Evolutionary conservation across 2,888 invertebrate species (phyloP).

Genomic region (Athalia rosae): DNA sequence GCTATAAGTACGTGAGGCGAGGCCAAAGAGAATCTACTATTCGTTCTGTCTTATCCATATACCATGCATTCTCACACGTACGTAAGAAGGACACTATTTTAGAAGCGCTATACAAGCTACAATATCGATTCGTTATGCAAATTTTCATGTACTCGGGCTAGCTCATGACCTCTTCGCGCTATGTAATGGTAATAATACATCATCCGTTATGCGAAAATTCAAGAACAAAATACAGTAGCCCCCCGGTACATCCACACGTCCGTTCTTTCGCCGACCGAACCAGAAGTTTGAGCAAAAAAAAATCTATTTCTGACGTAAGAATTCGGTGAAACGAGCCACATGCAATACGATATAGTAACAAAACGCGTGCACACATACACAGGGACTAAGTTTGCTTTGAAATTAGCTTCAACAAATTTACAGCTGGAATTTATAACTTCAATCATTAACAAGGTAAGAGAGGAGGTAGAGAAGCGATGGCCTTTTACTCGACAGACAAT

Average conservation of each 20-base stretch:
- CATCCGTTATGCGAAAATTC: background rate
- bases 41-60: background rate
- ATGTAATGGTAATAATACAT: conserved; percentile 11
- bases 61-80: background rate
- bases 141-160: conserved; percentile 5
- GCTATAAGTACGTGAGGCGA: conserved; percentile 12
- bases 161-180: conserved; percentile 21
- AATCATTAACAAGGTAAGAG: conserved; percentile 34
- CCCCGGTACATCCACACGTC: too few relatives aligned
- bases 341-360: too few relatives aligned
- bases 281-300: too few relatives aligned
- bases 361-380: too few relatives aligned
- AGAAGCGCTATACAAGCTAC: background rate
- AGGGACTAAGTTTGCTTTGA: too few relatives aligned
- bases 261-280: too few relatives aligned
- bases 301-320: too few relatives aligned
- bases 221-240: background rate
- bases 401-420: too few relatives aligned
- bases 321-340: too few relatives aligned
- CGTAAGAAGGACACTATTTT: conserved; percentile 18
- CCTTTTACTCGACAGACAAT: conserved; percentile 15
- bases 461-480: conserved; percentile 18
- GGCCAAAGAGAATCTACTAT: conserved; percentile 37
- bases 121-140: conserved; percentile 38
- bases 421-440: background rate